Evolutionary conservation across 1,140 invertebrate genomes (phyloP).

Genomic region (Protaetia brevitarsis): DNA sequence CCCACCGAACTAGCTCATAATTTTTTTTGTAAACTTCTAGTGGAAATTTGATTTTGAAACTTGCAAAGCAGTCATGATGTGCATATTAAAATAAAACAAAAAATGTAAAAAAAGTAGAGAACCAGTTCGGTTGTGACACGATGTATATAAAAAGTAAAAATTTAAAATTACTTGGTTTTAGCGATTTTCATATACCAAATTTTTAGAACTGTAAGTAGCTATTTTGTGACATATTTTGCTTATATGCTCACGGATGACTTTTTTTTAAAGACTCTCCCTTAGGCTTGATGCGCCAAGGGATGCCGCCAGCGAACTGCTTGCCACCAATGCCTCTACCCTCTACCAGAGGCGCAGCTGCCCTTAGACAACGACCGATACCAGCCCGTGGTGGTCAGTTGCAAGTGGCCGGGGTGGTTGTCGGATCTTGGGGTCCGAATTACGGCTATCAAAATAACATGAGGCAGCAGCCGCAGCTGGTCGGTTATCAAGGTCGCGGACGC

Average conservation of each 20-base stretch:
- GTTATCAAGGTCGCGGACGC: conserved; percentile 32
- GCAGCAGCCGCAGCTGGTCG: conserved; percentile 35
- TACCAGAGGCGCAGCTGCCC: conserved; percentile 32
- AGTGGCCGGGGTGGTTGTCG: conserved; percentile 78
- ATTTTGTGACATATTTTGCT: not conserved
- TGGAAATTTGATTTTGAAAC: no score
- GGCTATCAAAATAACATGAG: conserved; percentile 54
- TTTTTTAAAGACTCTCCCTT: not conserved
- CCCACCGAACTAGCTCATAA: no score
- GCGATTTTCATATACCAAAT: no score
- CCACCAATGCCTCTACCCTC: conserved; percentile 42
- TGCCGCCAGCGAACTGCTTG: conserved; percentile 40
- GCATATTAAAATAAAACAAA: no score
- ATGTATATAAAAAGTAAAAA: no score
- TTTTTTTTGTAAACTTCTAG: no score
- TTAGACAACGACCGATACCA: conserved; percentile 53
- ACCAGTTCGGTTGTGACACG: no score
- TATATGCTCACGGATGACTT: not conserved
- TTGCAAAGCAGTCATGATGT: no score
- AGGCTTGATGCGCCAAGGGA: conserved; percentile 34
- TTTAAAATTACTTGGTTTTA: no score
- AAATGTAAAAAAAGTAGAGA: no score
- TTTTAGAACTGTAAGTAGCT: no score
- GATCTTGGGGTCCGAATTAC: conserved; percentile 74
- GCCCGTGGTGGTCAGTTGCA: conserved; percentile 73